Evolutionary conservation across 1,140 invertebrate species (phyloP), one percentile per base, ranked within the genome.

Genomic region (Paraescarpia echinospica): DNA sequence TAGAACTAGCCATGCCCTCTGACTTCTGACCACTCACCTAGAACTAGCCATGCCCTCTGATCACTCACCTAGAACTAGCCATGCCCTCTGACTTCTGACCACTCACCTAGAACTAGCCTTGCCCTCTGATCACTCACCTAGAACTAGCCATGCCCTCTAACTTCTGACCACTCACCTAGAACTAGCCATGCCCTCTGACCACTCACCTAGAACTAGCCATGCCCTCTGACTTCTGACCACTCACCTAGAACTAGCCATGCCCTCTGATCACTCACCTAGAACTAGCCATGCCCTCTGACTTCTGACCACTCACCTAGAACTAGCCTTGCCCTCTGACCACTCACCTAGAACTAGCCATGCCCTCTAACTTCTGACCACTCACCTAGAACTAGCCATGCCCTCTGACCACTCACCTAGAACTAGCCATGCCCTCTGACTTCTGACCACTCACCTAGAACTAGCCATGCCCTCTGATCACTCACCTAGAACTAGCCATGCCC

Each of bases 391-490:
- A 93, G 94, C 95, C 91, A 93, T 94, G n/a, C 93, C 94, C 33
- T 95, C 92, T 9, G 95, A 94, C 90, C 4, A 41, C 41, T 27
- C 59, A 18, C 59, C 59, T 1, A 27, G 59, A n/a, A n/a, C n/a
- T n/a, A n/a, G n/a, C n/a, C n/a, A n/a, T n/a, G n/a, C n/a, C n/a
- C n/a, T n/a, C n/a, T n/a, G n/a, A n/a, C n/a, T n/a, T n/a, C n/a
- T n/a, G 8, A 8, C 48, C 8, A 51, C 48, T 51, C 18, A 88
- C 91, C 48, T 51, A 51, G 48, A 77, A 9, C 48, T 93, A 93
- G 94, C 95, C 91, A 93, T 94, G n/a, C 93, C 94, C 33, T 95
- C 92, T 9, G 95, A 94, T n/a, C n/a, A n/a, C n/a, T n/a, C n/a
- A n/a, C n/a, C n/a, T n/a, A n/a, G n/a, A n/a, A n/a, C n/a, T n/a